Evolutionary conservation across 1,140 invertebrate species (phyloP).

Genomic region (Cyrtorhinus lividipennis): DNA sequence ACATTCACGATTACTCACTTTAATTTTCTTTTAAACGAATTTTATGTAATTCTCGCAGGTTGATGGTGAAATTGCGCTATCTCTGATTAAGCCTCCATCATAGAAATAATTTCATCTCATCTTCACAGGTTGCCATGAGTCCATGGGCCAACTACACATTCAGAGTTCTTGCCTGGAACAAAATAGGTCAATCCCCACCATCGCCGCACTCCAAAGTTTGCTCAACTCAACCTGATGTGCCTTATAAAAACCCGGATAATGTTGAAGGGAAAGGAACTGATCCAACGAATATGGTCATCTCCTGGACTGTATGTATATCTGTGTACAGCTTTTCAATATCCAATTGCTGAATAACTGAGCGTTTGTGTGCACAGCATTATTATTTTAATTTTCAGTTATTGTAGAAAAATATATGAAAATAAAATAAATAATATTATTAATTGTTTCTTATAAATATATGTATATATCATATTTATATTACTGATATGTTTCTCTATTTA

Average conservation of each 20-base stretch:
- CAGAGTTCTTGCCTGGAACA: constrained; percentile 82
- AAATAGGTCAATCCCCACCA: constrained; percentile 77
- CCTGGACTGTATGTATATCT: constrained; percentile 72
- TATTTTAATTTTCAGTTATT: too few relatives aligned
- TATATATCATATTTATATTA: not conserved
- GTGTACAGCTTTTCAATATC: too few relatives aligned
- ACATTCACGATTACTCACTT: too few relatives aligned
- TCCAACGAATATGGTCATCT: constrained; percentile 82
- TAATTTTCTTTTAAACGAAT: too few relatives aligned
- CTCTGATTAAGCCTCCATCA: too few relatives aligned
- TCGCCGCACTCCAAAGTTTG: constrained; percentile 69
- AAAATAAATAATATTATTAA: not conserved
- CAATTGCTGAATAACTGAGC: too few relatives aligned
- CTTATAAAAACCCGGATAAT: constrained; percentile 88
- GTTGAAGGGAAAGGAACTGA: constrained; percentile 77
- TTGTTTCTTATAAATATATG: too few relatives aligned
- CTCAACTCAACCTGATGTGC: constrained; percentile 73
- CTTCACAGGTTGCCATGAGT: constrained; percentile 47
- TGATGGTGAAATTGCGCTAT: too few relatives aligned
- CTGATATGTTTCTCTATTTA: not conserved
- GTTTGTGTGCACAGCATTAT: too few relatives aligned
- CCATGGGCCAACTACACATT: constrained; percentile 97
- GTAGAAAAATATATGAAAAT: not conserved
- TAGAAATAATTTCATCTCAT: too few relatives aligned
- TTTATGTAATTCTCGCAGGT: too few relatives aligned